Evolutionary conservation across 2,797 vertebrate species (phyloP).

Genomic region (Microchirus variegatus): DNA sequence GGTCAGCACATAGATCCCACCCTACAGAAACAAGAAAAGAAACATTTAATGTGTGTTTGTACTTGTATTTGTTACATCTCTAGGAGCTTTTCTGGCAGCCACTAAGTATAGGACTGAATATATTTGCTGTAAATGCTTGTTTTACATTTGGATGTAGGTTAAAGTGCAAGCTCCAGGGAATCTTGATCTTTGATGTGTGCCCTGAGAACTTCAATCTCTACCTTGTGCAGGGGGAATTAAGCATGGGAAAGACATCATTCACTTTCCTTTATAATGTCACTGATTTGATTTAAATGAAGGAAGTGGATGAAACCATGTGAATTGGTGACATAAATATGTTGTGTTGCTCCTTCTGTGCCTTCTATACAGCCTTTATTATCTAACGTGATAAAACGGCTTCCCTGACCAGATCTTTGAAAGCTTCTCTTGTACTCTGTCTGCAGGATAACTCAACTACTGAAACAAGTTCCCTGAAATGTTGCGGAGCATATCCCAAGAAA

Average conservation of each 20-base stretch:
- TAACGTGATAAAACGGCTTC: too few relatives aligned
- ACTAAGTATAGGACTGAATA: too few relatives aligned
- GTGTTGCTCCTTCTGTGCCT: slow-evolving; percentile 7
- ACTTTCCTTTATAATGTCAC: slow-evolving; percentile 6
- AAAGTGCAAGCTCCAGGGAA: background rate
- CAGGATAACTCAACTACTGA: too few relatives aligned
- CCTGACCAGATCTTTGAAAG: too few relatives aligned
- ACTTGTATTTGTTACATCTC: background rate
- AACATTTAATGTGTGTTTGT: slow-evolving; percentile 1
- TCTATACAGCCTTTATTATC: too few relatives aligned
- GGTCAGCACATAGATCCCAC: slow-evolving; percentile 95
- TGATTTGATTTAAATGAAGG: slow-evolving; percentile 30
- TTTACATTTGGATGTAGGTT: slow-evolving; percentile 3
- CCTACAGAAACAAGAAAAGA: slow-evolving; percentile 75
- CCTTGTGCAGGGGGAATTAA: slow-evolving; percentile 4
- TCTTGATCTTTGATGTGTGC: slow-evolving; percentile 25
- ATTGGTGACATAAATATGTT: slow-evolving; percentile 5
- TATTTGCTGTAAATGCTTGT: background rate
- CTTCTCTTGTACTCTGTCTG: too few relatives aligned
- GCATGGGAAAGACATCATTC: slow-evolving; percentile 17
- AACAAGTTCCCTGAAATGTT: too few relatives aligned
- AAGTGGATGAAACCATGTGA: slow-evolving; percentile 27
- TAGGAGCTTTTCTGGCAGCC: background rate
- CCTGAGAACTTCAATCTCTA: background rate
- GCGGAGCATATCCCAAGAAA: too few relatives aligned